phyloP scores from a whole-genome alignment of 2,888 invertebrate species.

The Scrobipalpa costella region DNA sequence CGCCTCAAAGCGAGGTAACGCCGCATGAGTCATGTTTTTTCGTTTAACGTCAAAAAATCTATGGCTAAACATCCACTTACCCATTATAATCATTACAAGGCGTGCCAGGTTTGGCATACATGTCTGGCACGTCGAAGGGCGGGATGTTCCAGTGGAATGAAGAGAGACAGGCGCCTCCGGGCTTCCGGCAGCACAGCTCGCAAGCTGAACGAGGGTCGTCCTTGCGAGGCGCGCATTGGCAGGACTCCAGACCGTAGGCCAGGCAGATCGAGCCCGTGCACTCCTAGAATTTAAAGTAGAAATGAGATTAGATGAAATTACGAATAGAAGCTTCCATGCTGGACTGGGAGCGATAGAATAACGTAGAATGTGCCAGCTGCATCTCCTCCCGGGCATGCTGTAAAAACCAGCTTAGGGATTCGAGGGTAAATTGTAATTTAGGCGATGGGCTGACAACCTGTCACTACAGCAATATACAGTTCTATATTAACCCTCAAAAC shows the following conservation, averaged over 20 bases:
- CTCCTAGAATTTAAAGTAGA: constrained; percentile 79
- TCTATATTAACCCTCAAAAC: too few species aligned
- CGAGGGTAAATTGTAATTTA: too few species aligned
- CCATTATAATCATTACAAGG: constrained; percentile 97
- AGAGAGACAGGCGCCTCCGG: constrained; percentile 91
- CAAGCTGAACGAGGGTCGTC: constrained; percentile 93
- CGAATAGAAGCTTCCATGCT: too few species aligned
- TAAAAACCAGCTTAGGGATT: too few species aligned
- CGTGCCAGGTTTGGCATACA: constrained; percentile 96
- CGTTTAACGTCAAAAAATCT: not conserved
- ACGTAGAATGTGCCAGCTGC: too few species aligned
- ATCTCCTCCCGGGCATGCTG: too few species aligned
- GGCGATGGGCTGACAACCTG: too few species aligned
- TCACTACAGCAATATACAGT: too few species aligned
- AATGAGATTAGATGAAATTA: not conserved
- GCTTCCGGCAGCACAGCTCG: constrained; percentile 94
- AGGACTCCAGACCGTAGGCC: constrained; percentile 97
- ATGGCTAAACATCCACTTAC: constrained; percentile 49
- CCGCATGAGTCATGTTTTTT: too few species aligned
- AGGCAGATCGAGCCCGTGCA: constrained; percentile 99
- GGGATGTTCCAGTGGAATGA: constrained; percentile 94
- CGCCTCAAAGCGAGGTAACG: too few species aligned
- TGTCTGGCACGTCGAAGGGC: constrained; percentile 95
- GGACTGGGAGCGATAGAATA: too few species aligned
- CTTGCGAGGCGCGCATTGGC: constrained; percentile 92